Evolutionary conservation across 2,888 invertebrate genomes (phyloP), one percentile per base, ranked within the genome.

Genomic region (Stratiomys singularior): DNA sequence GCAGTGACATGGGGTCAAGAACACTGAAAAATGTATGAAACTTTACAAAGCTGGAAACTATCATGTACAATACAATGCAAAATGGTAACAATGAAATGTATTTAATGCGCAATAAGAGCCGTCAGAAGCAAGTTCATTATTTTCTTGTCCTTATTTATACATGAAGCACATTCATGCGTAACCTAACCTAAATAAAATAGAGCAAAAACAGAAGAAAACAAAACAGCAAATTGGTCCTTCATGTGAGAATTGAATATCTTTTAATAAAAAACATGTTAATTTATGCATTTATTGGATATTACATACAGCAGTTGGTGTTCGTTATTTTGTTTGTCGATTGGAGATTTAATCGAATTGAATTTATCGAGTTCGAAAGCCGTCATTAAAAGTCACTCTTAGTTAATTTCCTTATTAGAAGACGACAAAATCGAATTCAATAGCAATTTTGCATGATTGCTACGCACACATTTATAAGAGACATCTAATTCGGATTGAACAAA

Each of bases 201-300:
- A 37, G 9, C 37, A 37, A 37, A 37, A 37, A 37, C 3, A 37
- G 5, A 37, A 9, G 9, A 37, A 5, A 13, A 60, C 23, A 71
- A 71, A 11, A 71, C 47, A 71, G n/a, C 25, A 74, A 60, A 30
- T 58, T 60, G 58, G 46, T 58, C 74, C 60, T 58, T 74, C 74
- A 74, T 74, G 74, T 74, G 58, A 74, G 37, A 74, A 74, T 74
- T 74, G 58, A 74, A 37, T 74, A 74, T 60, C 74, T 74, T 74
- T 74, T 74, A 74, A 60, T 56, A 74, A 74, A 74, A 67, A 44
- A 56, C 47, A 74, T 74, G 74, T 74, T 74, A 74, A 74, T 74
- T 74, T 74, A 74, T 74, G 74, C 74, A 74, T 74, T 37, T 37
- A 74, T 37, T 74, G 60, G 44, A 74, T 69, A 46, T 69, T 69